Conservation (phyloP, 2,888 invertebrate species). For the Patella pellucida region DNA sequence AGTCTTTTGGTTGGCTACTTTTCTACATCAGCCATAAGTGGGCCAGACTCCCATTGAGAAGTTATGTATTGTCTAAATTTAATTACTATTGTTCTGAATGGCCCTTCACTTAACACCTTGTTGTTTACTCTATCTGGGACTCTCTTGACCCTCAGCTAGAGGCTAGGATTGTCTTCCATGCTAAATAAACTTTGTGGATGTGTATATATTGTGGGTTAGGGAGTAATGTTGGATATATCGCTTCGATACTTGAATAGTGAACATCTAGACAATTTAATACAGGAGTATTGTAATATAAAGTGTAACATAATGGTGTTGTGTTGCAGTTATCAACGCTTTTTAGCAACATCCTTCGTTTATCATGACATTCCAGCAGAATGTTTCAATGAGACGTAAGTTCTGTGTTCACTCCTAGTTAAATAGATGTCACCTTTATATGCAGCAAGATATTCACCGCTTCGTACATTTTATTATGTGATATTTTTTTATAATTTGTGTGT, state of each 20-base stretch:
- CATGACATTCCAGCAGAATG: constrained; percentile 29
- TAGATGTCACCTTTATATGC: no score
- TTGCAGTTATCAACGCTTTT: constrained; percentile 21
- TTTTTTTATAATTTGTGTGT: no score
- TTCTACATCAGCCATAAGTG: neutral
- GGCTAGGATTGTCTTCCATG: no score
- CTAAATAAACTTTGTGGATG: no score
- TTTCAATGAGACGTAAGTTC: constrained; percentile 28
- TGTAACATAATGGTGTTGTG: neutral
- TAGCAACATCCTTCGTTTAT: constrained; percentile 18
- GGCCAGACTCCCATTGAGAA: constrained; percentile 6
- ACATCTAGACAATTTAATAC: no score
- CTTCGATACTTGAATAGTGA: no score
- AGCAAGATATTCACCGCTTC: no score
- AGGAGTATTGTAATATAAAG: no score
- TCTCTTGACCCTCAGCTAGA: neutral
- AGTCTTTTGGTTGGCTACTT: neutral
- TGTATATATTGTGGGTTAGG: no score
- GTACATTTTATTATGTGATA: no score
- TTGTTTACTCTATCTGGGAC: neutral
- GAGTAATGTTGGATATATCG: no score
- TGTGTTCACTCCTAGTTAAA: no score
- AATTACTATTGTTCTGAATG: neutral
- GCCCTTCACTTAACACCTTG: constrained; percentile 9
- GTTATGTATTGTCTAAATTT: constrained; percentile 3